A percentile compares a stretch with the other conserved stretches of the same genome.
These are phyloP conservation scores for cattle (Bos taurus) DNA, from an alignment of 2,113 vertebrate species.

Conservation along the genomic window DNA sequence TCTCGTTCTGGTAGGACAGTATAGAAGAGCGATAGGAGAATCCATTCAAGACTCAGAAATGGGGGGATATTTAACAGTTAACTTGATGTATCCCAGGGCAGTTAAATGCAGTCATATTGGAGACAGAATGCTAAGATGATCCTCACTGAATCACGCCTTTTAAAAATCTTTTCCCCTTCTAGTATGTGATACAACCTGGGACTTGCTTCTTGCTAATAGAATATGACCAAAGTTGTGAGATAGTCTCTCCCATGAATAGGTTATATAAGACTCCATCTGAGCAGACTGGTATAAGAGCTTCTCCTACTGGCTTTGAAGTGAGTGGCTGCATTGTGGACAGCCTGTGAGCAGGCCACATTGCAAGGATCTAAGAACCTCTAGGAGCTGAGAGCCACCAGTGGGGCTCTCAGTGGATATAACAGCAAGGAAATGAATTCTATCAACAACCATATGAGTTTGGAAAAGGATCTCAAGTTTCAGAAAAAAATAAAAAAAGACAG, in stretches of 20 bases:
- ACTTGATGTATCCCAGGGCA: background rate
- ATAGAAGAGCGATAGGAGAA: background rate
- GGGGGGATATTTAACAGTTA: background rate
- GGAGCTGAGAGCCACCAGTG: background rate
- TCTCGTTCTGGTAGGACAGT: background rate
- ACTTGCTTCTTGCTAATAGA: background rate
- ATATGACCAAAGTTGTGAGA: background rate
- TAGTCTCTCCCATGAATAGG: fast-evolving
- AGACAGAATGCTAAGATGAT: background rate
- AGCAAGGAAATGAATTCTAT: background rate
- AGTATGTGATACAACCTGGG: background rate
- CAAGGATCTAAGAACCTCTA: background rate
- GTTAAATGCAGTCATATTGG: background rate
- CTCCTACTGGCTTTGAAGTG: background rate
- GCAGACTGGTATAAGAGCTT: background rate
- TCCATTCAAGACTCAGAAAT: background rate
- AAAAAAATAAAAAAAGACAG: background rate
- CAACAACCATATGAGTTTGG: background rate
- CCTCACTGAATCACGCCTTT: background rate
- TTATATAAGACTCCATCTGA: background rate
- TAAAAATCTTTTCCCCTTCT: background rate
- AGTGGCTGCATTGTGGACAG: background rate
- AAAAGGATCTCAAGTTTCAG: background rate
- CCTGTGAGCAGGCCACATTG: background rate
- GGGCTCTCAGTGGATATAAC: background rate